Evolutionary conservation across 2,888 invertebrate genomes (phyloP).

Genomic region (Onchidella celtica): DNA sequence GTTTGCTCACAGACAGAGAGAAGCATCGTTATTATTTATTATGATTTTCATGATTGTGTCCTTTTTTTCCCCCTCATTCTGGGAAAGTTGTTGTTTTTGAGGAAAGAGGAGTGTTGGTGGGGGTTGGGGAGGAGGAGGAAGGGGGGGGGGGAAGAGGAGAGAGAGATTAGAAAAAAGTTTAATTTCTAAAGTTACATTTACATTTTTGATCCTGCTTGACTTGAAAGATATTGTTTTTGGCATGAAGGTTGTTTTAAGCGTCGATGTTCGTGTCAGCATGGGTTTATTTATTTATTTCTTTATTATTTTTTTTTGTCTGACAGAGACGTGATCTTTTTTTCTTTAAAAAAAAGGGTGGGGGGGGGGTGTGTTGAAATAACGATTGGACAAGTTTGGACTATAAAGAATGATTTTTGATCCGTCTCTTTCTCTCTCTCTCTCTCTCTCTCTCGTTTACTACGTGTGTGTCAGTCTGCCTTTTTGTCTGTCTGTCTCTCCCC

Average conservation of each 20-base stretch:
- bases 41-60: too few relatives aligned
- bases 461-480: too few relatives aligned
- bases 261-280: neutral
- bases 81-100: neutral
- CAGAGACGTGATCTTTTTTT: too few relatives aligned
- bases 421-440: neutral
- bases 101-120: neutral
- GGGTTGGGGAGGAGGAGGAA: neutral
- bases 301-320: neutral
- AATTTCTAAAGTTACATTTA: too few relatives aligned
- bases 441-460: neutral
- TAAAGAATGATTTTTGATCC: too few relatives aligned
- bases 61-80: too few relatives aligned
- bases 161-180: neutral
- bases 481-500: neutral
- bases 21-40: too few relatives aligned
- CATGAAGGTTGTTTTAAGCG: neutral
- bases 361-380: too few relatives aligned
- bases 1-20: too few relatives aligned
- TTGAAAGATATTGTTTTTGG: neutral
- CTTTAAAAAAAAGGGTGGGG: too few relatives aligned
- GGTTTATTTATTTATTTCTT: neutral
- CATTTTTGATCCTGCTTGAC: too few relatives aligned
- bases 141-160: neutral
- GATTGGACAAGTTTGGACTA: too few relatives aligned